A percentile compares a stretch with the other conserved stretches of the same genome.
These are phyloP conservation scores for Albula goreensis DNA, from an alignment of 2,113 vertebrate species.

Conservation along the genomic window DNA sequence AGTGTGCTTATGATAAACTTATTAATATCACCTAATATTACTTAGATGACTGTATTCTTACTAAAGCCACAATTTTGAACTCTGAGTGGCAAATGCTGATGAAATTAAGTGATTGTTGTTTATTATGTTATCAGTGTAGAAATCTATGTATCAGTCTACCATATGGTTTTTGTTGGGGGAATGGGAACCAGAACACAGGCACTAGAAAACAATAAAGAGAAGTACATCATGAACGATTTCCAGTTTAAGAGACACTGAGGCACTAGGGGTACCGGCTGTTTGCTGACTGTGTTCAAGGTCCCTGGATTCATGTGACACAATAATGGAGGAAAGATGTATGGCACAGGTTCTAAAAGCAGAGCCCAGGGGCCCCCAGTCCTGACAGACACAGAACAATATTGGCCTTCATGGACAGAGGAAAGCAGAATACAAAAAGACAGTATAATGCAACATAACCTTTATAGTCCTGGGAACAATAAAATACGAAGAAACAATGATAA, in stretches of 20 bases:
- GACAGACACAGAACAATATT: constrained; percentile 7
- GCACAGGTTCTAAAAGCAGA: background rate
- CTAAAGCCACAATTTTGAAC: too few species aligned
- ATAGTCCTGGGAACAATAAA: background rate
- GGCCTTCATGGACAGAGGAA: background rate
- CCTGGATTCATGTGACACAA: constrained; percentile 9
- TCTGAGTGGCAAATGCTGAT: too few species aligned
- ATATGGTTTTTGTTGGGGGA: too few species aligned
- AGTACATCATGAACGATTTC: too few species aligned
- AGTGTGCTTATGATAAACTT: too few species aligned
- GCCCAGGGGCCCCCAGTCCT: constrained; percentile 6
- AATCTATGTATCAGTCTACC: too few species aligned
- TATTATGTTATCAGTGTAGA: too few species aligned
- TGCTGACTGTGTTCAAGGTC: constrained; percentile 12
- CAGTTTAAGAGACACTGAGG: background rate
- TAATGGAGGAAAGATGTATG: constrained; percentile 22
- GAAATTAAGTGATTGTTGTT: too few species aligned
- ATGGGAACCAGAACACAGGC: too few species aligned
- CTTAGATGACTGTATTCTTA: too few species aligned
- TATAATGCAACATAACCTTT: background rate
- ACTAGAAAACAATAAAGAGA: too few species aligned
- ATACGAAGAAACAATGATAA: background rate
- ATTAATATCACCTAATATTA: too few species aligned
- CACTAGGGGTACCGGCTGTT: background rate
- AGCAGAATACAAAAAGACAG: constrained; percentile 5